A percentile compares a stretch with the other conserved stretches of the same genome.
Evolutionary conservation across 2,888 invertebrate species (phyloP).

Genomic region (Halictus quadricinctus): DNA sequence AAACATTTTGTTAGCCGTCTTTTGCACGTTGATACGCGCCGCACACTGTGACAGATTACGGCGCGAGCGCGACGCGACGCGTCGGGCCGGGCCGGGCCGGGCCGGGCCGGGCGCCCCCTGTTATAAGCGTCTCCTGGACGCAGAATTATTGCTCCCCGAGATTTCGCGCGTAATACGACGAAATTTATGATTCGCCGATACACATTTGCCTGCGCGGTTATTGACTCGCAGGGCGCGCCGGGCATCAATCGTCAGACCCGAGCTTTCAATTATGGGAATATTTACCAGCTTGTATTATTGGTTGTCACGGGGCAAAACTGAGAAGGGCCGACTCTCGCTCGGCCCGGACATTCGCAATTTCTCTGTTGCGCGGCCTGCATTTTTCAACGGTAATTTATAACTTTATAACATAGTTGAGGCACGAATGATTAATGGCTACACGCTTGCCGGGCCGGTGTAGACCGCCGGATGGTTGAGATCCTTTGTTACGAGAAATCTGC

Average conservation of each 20-base stretch:
- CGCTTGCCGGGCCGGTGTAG: background rate
- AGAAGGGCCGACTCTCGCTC: conserved; percentile 1
- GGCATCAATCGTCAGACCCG: conserved; percentile 45
- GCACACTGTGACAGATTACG: conserved; percentile 10
- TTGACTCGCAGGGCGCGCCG: conserved; percentile 18
- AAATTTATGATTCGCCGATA: conserved; percentile 57
- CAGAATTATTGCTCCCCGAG: conserved; percentile 45
- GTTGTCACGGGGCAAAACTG: conserved; percentile 18
- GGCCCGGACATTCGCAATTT: conserved; percentile 3
- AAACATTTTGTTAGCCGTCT: background rate
- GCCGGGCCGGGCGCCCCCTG: background rate
- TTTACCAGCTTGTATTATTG: conserved; percentile 50
- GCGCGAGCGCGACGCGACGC: too few species aligned
- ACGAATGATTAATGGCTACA: conserved; percentile 44
- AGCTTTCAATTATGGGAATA: conserved; percentile 55
- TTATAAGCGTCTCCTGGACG: conserved; percentile 32
- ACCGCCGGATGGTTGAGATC: conserved; percentile 1
- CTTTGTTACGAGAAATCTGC: conserved; percentile 10
- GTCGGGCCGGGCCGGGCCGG: too few species aligned
- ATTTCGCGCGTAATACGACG: conserved; percentile 26
- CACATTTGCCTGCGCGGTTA: conserved; percentile 39
- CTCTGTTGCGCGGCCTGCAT: background rate
- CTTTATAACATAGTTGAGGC: conserved; percentile 51
- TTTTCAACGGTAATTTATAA: conserved; percentile 48
- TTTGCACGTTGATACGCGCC: background rate